phyloP scores from a whole-genome alignment of 2,888 invertebrate genomes.

The Heliconius erato region DNA sequence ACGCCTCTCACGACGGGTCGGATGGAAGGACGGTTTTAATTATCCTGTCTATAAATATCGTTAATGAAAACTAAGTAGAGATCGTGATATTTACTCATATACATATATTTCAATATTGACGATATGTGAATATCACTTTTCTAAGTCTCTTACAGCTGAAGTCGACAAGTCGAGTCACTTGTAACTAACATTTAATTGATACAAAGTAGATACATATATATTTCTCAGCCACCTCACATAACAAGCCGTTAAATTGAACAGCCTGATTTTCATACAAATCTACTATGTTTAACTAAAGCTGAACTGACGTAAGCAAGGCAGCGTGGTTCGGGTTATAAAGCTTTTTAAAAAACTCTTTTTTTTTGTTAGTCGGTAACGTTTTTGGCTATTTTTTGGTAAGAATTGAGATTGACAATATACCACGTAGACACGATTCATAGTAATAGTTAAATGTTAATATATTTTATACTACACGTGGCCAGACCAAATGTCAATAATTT shows the following conservation, averaged over 20 bases:
- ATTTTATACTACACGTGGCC: neutral
- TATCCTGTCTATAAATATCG: neutral
- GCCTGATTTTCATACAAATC: no score
- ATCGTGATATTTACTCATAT: neutral
- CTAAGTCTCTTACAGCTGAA: neutral
- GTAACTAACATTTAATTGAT: neutral
- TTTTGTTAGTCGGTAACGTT: no score
- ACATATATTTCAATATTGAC: no score
- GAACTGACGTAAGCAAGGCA: neutral
- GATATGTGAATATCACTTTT: no score
- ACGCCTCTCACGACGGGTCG: no score
- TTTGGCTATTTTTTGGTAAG: no score
- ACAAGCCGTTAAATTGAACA: neutral
- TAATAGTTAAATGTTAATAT: neutral
- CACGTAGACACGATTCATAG: no score
- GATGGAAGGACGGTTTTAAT: no score
- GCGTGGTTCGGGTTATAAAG: neutral
- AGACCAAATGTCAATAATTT: no score
- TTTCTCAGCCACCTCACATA: neutral
- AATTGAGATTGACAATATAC: no score
- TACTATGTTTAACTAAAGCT: no score
- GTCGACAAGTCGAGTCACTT: neutral
- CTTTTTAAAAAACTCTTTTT: no score
- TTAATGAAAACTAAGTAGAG: neutral
- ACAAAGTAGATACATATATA: neutral